Conservation (phyloP, 2,797 vertebrate species). For the Poliocrania exsul region DNA sequence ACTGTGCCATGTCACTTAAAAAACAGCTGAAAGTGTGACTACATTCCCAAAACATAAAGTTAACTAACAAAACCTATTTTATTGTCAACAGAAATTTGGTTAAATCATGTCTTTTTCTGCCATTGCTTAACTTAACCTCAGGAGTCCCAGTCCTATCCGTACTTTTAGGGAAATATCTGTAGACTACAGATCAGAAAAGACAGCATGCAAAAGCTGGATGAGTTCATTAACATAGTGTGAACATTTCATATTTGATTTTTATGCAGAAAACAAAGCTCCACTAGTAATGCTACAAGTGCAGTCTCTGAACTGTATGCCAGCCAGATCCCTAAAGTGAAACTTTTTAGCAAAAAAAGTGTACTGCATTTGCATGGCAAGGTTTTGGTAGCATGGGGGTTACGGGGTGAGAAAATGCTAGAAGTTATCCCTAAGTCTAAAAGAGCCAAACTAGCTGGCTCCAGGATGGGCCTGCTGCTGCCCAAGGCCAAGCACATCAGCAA, state of each 20-base stretch:
- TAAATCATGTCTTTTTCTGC: not conserved
- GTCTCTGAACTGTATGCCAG: not conserved
- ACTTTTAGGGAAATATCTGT: not conserved
- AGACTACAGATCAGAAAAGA: not conserved
- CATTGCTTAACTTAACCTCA: not conserved
- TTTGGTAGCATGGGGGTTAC: not conserved
- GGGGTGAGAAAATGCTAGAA: not conserved
- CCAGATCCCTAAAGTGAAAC: not conserved
- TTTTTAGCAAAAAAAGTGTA: not conserved
- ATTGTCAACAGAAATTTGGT: not conserved
- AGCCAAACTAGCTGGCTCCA: fast-evolving
- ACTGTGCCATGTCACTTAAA: not conserved
- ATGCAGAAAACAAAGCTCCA: not conserved
- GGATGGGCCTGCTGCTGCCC: fast-evolving
- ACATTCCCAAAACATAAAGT: not conserved
- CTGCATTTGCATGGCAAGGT: not conserved
- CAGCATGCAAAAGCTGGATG: not conserved
- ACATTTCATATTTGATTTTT: not conserved
- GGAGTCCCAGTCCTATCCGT: not conserved
- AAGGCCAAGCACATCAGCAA: not conserved
- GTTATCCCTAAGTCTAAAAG: not conserved
- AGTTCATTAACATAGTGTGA: not conserved
- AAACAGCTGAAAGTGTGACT: not conserved
- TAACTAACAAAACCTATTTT: not conserved
- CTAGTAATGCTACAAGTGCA: not conserved